These are phyloP conservation scores for Epinotia nisella DNA, from an alignment of 2,888 invertebrate genomes.

Conservation along the genomic window DNA sequence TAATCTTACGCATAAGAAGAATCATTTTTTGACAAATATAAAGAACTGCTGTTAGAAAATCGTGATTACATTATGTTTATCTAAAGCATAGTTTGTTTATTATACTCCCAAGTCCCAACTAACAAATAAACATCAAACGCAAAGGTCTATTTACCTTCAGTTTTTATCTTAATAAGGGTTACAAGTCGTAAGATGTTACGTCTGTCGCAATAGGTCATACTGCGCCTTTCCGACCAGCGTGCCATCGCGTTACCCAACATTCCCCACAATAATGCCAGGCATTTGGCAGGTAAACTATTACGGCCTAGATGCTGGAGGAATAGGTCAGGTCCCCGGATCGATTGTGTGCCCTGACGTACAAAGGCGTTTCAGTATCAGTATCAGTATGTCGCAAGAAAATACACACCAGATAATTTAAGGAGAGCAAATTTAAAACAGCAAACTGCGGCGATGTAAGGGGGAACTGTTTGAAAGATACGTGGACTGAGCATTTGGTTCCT, in stretches of 20 bases:
- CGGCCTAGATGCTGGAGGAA: constrained; percentile 32
- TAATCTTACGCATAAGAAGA: too few species aligned
- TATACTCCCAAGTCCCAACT: too few species aligned
- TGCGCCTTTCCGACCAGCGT: constrained; percentile 22
- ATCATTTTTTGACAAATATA: too few species aligned
- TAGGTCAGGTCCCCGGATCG: constrained; percentile 28
- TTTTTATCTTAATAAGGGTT: constrained; percentile 8
- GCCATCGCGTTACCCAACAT: constrained; percentile 25
- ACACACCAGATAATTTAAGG: background rate
- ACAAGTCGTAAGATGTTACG: constrained; percentile 11
- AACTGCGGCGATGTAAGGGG: too few species aligned
- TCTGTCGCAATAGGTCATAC: constrained; percentile 38
- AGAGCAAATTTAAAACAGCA: background rate
- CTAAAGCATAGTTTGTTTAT: too few species aligned
- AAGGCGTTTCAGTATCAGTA: background rate
- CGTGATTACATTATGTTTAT: background rate
- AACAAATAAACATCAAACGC: background rate
- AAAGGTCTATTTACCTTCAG: background rate
- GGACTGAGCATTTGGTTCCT: too few species aligned
- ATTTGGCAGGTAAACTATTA: constrained; percentile 34
- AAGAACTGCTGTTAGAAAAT: background rate
- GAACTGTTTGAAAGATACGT: too few species aligned
- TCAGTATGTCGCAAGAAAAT: background rate
- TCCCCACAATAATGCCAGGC: constrained; percentile 35
- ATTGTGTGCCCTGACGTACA: constrained; percentile 8